Evolutionary conservation across 1,140 invertebrate genomes (phyloP).

Genomic region (Stenopsyche tienmushanensis): DNA sequence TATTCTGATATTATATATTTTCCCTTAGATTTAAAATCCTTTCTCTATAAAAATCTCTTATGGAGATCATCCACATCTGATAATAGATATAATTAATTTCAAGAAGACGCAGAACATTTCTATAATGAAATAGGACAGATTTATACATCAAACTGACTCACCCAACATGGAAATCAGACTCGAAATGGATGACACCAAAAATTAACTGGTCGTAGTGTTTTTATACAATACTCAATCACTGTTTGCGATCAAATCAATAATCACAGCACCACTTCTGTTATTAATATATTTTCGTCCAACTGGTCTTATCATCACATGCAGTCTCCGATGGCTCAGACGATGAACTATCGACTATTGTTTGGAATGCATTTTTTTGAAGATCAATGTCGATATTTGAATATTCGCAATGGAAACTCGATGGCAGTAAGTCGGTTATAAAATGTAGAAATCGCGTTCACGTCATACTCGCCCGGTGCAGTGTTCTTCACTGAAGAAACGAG

Average conservation of each 20-base stretch:
- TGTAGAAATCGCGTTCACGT: constrained; percentile 18
- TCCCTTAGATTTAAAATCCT: too few relatives aligned
- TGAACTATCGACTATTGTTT: too few relatives aligned
- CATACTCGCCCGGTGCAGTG: constrained; percentile 6
- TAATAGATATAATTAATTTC: too few relatives aligned
- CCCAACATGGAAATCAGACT: constrained; percentile 3
- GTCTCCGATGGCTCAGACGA: neutral
- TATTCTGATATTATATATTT: too few relatives aligned
- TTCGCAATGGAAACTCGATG: neutral
- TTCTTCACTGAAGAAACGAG: constrained; percentile 11
- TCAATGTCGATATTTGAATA: neutral
- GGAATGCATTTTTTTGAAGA: neutral
- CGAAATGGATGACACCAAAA: too few relatives aligned
- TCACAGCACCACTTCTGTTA: neutral
- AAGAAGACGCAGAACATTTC: too few relatives aligned
- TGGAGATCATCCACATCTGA: too few relatives aligned
- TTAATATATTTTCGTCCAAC: neutral
- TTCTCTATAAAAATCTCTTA: too few relatives aligned
- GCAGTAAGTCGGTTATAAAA: neutral
- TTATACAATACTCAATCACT: too few relatives aligned
- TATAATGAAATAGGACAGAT: too few relatives aligned
- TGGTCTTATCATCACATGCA: neutral
- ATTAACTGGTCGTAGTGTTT: too few relatives aligned
- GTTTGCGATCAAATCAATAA: neutral
- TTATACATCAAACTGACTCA: neutral